A percentile compares a stretch with the other conserved stretches of the same genome.
Evolutionary conservation across 2,113 vertebrate genomes (phyloP).

Genomic region (Acanthochromis polyacanthus): DNA sequence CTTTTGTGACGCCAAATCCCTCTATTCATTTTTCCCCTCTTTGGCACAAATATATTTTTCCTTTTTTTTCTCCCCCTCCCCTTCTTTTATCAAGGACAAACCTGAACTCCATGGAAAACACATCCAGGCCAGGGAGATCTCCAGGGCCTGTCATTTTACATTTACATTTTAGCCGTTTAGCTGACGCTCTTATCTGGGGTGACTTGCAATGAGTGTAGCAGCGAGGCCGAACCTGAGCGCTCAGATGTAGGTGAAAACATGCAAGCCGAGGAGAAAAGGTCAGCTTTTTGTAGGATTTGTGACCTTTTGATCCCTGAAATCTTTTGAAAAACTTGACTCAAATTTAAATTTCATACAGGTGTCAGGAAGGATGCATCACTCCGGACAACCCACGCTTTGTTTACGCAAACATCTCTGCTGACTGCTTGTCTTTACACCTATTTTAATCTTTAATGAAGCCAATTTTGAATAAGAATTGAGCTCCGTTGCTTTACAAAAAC

Average conservation of each 20-base stretch:
- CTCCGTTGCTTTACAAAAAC: constrained; percentile 31
- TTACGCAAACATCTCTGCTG: too few species aligned
- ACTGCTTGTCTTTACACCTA: constrained; percentile 16
- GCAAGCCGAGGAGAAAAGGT: constrained; percentile 26
- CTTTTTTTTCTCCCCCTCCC: constrained; percentile 50
- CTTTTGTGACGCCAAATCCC: constrained; percentile 76
- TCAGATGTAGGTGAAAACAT: constrained; percentile 57
- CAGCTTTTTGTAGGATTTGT: background rate
- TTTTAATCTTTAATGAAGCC: constrained; percentile 55
- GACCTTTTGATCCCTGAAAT: constrained; percentile 36
- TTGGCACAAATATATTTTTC: constrained; percentile 71
- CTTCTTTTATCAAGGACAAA: constrained; percentile 74
- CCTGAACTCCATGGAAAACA: constrained; percentile 66
- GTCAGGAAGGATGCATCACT: constrained; percentile 21
- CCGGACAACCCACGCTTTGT: background rate
- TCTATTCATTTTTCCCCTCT: constrained; percentile 71
- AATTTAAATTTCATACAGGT: constrained; percentile 7
- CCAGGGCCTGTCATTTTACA: constrained; percentile 80
- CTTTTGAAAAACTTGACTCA: background rate
- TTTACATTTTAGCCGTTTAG: constrained; percentile 78
- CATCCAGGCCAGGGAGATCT: constrained; percentile 78
- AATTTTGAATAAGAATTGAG: constrained; percentile 54
- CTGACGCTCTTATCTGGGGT: constrained; percentile 68
- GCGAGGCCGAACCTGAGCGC: constrained; percentile 54
- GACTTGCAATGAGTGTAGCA: constrained; percentile 59